Conservation (phyloP, 2,113 vertebrate species). For the Heterochromis multidens region DNA sequence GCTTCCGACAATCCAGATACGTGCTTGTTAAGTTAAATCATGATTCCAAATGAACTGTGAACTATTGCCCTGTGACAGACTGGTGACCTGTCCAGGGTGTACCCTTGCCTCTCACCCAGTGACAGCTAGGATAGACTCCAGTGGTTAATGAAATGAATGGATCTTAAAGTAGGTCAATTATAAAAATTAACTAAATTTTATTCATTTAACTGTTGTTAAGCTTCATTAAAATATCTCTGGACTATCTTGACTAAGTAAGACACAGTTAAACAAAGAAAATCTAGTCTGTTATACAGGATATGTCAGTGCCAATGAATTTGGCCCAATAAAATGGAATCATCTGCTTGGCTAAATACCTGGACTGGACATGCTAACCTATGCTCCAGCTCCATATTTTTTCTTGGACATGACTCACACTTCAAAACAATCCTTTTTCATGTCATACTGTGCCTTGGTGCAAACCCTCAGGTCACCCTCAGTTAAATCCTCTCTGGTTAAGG, state of each 20-base stretch:
- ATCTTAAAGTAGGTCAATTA: background rate
- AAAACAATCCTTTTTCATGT: too few relatives aligned
- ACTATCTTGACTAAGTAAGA: background rate
- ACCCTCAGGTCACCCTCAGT: too few relatives aligned
- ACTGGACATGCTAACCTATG: background rate
- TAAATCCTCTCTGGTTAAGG: background rate
- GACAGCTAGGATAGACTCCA: background rate
- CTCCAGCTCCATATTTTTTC: too few relatives aligned
- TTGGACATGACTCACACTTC: too few relatives aligned
- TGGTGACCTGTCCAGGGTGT: background rate
- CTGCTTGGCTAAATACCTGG: background rate
- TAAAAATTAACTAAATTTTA: background rate
- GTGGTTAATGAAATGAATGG: background rate
- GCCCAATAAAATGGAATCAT: background rate
- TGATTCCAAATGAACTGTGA: background rate
- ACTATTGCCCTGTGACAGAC: background rate
- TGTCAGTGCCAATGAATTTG: accelerated
- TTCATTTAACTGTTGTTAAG: background rate
- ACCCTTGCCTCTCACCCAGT: background rate
- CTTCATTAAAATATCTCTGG: background rate
- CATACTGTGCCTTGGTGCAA: accelerated
- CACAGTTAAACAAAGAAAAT: background rate
- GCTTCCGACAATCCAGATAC: background rate
- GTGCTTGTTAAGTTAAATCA: background rate
- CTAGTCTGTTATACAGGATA: background rate